Evolutionary conservation across 2,113 vertebrate genomes (phyloP).

Genomic region (Ginglymostoma cirratum): DNA sequence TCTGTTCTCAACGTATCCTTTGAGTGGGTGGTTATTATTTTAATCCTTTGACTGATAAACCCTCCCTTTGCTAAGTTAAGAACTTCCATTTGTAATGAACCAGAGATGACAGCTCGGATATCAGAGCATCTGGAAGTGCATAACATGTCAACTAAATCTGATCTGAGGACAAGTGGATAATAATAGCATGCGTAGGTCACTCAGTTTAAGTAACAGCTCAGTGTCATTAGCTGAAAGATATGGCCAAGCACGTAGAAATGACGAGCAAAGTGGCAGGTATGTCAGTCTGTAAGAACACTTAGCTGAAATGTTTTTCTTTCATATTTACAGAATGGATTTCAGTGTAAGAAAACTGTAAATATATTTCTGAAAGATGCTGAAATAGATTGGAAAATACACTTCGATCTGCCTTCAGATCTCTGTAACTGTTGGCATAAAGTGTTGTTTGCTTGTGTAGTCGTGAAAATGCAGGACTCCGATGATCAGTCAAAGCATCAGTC

Average conservation of each 20-base stretch:
- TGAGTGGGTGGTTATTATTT: not conserved
- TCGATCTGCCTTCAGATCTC: not conserved
- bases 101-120: conserved; percentile 31
- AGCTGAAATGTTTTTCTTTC: not conserved
- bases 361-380: not conserved
- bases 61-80: not conserved
- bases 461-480: not conserved
- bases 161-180: conserved; percentile 29
- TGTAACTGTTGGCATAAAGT: not conserved
- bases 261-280: conserved; percentile 36
- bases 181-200: not conserved
- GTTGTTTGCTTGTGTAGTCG: not conserved
- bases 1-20: not conserved
- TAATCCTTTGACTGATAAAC: not conserved
- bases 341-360: not conserved
- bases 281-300: not conserved
- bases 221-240: not conserved
- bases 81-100: conserved; percentile 16
- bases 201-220: conserved; percentile 20
- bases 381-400: not conserved
- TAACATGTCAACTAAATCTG: conserved; percentile 18
- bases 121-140: not conserved
- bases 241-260: not conserved
- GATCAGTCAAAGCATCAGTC: not conserved
- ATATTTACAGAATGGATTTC: not conserved